Conservation (phyloP, 2,797 vertebrate species). For the Kryptolebias ocellatus region DNA sequence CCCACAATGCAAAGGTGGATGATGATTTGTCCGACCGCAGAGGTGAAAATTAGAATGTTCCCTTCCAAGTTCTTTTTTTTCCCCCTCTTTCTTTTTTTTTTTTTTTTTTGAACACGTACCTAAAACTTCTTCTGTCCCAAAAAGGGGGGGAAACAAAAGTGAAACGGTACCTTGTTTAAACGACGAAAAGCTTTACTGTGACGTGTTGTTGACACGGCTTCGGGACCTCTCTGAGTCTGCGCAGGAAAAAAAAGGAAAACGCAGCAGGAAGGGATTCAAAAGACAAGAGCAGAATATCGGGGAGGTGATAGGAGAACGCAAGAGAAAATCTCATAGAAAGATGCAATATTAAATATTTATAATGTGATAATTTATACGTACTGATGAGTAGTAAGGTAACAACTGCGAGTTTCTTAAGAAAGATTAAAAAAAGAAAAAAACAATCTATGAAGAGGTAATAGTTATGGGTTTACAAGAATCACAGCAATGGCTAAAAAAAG, state of each 20-base stretch:
- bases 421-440: slow-evolving; percentile 37
- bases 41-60: slow-evolving; percentile 62
- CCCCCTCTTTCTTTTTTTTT: slow-evolving; percentile 24
- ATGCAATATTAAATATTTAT: slow-evolving; percentile 57
- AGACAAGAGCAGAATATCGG: slow-evolving; percentile 51
- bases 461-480: slow-evolving; percentile 70
- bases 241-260: slow-evolving; percentile 52
- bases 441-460: slow-evolving; percentile 53
- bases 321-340: slow-evolving; percentile 43
- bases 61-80: background rate
- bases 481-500: slow-evolving; percentile 66
- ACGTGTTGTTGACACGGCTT: slow-evolving; percentile 56
- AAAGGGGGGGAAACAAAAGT: slow-evolving; percentile 56
- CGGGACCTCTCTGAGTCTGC: slow-evolving; percentile 49
- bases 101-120: background rate
- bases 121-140: slow-evolving; percentile 39
- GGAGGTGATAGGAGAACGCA: slow-evolving; percentile 12
- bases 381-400: slow-evolving; percentile 37
- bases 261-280: slow-evolving; percentile 21
- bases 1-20: slow-evolving; percentile 57
- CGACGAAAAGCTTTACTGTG: slow-evolving; percentile 71
- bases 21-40: slow-evolving; percentile 5
- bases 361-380: slow-evolving; percentile 51
- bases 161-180: slow-evolving; percentile 65
- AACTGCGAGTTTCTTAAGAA: slow-evolving; percentile 48